Evolutionary conservation across 2,113 vertebrate genomes (phyloP).

Genomic region (Chaetodon trifascialis): DNA sequence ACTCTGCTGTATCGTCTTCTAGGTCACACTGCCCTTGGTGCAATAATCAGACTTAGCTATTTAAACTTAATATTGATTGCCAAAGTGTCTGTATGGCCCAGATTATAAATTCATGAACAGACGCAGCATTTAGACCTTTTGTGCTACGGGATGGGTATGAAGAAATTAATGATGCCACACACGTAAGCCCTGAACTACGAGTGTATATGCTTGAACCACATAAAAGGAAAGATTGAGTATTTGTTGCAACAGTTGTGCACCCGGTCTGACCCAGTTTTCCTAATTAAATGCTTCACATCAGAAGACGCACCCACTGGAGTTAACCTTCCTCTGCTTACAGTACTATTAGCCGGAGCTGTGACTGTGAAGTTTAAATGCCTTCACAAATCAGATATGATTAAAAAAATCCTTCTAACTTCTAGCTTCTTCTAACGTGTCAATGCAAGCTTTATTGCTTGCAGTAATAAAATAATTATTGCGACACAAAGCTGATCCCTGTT

Average conservation of each 20-base stretch:
- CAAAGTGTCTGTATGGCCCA: not conserved
- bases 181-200: not conserved
- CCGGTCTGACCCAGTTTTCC: slow-evolving; percentile 40
- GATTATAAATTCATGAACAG: not conserved
- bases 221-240: slow-evolving; percentile 8
- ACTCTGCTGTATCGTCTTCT: not conserved
- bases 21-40: slow-evolving; percentile 19
- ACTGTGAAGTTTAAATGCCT: slow-evolving; percentile 18
- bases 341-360: slow-evolving; percentile 12
- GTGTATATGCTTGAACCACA: not conserved
- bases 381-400: slow-evolving; percentile 14
- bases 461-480: slow-evolving; percentile 19
- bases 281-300: slow-evolving; percentile 66
- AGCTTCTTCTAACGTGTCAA: slow-evolving; percentile 2
- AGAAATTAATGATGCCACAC: not conserved
- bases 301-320: slow-evolving; percentile 52
- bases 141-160: not conserved
- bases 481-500: not conserved
- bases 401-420: not conserved
- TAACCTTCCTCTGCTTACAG: slow-evolving; percentile 29
- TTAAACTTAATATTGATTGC: not conserved
- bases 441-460: slow-evolving; percentile 16
- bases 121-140: not conserved
- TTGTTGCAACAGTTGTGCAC: slow-evolving; percentile 51
- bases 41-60: not conserved